Evolutionary conservation across 2,797 vertebrate genomes (phyloP).

Genomic region (Adelosebastes latens): DNA sequence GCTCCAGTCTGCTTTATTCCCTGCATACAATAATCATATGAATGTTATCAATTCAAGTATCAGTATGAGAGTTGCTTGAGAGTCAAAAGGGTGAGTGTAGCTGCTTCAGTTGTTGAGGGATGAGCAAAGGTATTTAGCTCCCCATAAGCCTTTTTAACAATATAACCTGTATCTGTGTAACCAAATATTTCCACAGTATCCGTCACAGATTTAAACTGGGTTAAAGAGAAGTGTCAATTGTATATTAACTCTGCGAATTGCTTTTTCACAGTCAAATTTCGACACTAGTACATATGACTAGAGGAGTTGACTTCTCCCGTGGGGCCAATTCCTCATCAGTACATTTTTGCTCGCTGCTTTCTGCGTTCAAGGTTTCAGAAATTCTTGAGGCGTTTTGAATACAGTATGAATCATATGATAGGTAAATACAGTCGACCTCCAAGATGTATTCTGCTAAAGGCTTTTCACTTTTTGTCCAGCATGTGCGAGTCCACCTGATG

Average conservation of each 20-base stretch:
- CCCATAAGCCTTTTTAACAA: constrained; percentile 45
- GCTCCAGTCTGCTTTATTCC: constrained; percentile 7
- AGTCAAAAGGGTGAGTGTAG: constrained; percentile 34
- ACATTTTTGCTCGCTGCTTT: not conserved
- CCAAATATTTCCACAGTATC: constrained; percentile 40
- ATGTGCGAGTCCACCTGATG: not conserved
- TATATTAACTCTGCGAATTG: constrained; percentile 33
- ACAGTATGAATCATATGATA: not conserved
- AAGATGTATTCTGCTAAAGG: not conserved
- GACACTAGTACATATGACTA: not conserved
- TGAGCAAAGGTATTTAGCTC: constrained; percentile 36
- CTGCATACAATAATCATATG: not conserved
- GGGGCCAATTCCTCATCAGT: constrained; percentile 14
- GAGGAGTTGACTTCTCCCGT: constrained; percentile 3
- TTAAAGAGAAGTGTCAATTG: constrained; percentile 40
- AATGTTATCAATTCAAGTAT: constrained; percentile 29
- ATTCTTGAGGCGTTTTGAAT: not conserved
- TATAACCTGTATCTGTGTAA: constrained; percentile 25
- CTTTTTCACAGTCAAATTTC: constrained; percentile 21
- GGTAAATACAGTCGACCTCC: not conserved
- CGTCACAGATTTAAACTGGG: constrained; percentile 36
- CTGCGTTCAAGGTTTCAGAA: constrained; percentile 6
- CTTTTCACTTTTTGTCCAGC: not conserved
- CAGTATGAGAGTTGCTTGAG: constrained; percentile 25
- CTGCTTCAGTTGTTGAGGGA: constrained; percentile 38